A percentile compares a stretch with the other conserved stretches of the same genome.
phyloP scores from a whole-genome alignment of 1,140 invertebrate genomes.

The Mactra quadrangularis region DNA sequence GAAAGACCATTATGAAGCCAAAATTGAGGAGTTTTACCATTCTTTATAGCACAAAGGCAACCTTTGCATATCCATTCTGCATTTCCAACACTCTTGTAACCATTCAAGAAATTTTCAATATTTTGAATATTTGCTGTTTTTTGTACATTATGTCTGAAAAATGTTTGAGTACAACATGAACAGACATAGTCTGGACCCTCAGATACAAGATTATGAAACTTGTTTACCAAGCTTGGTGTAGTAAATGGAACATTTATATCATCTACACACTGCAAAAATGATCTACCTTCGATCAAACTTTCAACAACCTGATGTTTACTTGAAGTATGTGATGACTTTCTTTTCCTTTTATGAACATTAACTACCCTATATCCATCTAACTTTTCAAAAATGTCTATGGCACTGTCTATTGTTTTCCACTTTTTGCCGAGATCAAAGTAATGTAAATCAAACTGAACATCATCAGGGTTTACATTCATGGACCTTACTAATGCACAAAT shows the following conservation, averaged over 20 bases:
- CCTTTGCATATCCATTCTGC: conserved; percentile 11
- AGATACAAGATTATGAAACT: conserved; percentile 26
- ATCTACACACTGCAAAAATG: conserved; percentile 5
- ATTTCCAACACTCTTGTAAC: conserved; percentile 1
- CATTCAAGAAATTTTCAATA: not conserved
- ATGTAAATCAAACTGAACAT: conserved; percentile 28
- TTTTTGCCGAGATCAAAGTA: conserved; percentile 1
- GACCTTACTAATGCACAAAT: not conserved
- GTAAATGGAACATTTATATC: conserved; percentile 6
- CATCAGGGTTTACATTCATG: too few species aligned
- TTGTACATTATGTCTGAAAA: conserved; percentile 55
- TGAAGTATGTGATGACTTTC: not conserved
- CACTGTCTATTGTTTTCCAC: not conserved
- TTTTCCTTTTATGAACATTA: not conserved
- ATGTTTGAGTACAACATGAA: conserved; percentile 54
- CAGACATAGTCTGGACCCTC: conserved; percentile 40
- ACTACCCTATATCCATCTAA: not conserved
- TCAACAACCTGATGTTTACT: not conserved
- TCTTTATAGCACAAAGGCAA: conserved; percentile 1
- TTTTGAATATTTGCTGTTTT: not conserved
- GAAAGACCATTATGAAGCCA: conserved; percentile 55
- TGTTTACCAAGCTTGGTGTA: not conserved
- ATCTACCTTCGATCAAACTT: not conserved
- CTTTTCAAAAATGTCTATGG: not conserved
- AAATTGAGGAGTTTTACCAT: conserved; percentile 47